phyloP scores from a whole-genome alignment of 2,113 vertebrate species.

The Amphilophus citrinellus region DNA sequence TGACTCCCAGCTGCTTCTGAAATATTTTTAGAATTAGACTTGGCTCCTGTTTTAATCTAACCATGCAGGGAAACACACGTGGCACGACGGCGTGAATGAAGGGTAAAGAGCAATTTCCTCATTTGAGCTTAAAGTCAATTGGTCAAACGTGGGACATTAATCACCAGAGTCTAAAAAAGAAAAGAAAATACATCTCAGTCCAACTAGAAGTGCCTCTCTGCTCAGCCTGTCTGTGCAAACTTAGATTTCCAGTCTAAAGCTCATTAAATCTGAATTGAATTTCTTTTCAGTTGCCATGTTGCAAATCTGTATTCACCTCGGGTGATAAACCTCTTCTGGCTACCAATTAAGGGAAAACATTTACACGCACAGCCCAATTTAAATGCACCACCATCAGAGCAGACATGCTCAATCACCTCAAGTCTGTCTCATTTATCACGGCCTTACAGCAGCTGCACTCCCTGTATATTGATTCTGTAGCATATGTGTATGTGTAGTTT shows the following conservation, averaged over 20 bases:
- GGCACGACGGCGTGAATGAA: conserved; percentile 30
- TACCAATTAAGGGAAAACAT: conserved; percentile 76
- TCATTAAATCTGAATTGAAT: conserved; percentile 81
- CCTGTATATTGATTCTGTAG: conserved; percentile 48
- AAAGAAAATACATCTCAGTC: not conserved
- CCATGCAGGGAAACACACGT: conserved; percentile 23
- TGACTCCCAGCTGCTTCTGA: conserved; percentile 4
- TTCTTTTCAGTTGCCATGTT: conserved; percentile 63
- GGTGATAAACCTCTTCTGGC: conserved; percentile 71
- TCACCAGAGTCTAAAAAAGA: conserved; percentile 37
- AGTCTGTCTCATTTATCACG: conserved; percentile 68
- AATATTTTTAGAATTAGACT: not conserved
- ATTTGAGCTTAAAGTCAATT: conserved; percentile 62
- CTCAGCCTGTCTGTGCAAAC: conserved; percentile 53
- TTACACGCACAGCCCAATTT: conserved; percentile 71
- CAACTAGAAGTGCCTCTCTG: conserved; percentile 32
- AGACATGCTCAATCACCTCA: conserved; percentile 72
- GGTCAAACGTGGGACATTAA: conserved; percentile 71
- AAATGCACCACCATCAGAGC: conserved; percentile 63
- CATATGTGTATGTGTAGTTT: conserved; percentile 28
- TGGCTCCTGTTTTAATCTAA: conserved; percentile 14
- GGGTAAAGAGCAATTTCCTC: conserved; percentile 67
- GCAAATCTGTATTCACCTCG: conserved; percentile 73
- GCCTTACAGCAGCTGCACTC: conserved; percentile 54
- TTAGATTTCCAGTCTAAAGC: conserved; percentile 61